These are phyloP conservation scores for Diarsia dahlii DNA, from an alignment of 2,888 invertebrate genomes.

Conservation along the genomic window DNA sequence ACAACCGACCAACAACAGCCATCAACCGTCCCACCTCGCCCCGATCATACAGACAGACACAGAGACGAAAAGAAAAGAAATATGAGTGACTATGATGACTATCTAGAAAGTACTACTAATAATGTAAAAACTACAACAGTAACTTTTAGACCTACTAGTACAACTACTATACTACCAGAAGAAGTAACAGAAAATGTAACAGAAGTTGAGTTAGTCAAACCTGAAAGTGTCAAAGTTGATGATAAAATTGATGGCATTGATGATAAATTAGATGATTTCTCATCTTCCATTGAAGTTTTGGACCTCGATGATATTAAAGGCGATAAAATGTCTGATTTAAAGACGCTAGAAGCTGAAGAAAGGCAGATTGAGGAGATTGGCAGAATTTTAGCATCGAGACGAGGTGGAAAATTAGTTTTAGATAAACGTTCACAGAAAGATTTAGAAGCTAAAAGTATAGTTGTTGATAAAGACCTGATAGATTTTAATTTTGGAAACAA, in stretches of 20 bases:
- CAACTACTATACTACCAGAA: constrained; percentile 64
- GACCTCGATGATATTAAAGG: constrained; percentile 85
- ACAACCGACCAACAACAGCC: constrained; percentile 46
- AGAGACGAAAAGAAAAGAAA: constrained; percentile 81
- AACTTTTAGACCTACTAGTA: constrained; percentile 53
- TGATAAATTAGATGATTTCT: constrained; percentile 85
- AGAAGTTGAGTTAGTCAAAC: constrained; percentile 72
- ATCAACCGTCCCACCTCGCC: constrained; percentile 36
- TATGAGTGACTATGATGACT: constrained; percentile 73
- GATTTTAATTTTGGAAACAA: constrained; percentile 85
- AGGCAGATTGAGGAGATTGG: constrained; percentile 89
- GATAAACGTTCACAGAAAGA: constrained; percentile 86
- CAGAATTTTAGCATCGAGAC: constrained; percentile 82
- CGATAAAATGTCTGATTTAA: constrained; percentile 81
- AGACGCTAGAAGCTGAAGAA: constrained; percentile 87
- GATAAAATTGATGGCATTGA: constrained; percentile 84
- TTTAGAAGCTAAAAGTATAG: constrained; percentile 82
- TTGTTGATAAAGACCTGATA: constrained; percentile 80
- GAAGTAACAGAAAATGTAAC: constrained; percentile 72
- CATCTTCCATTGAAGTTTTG: constrained; percentile 85
- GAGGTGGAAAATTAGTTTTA: constrained; percentile 82
- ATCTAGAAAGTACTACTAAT: constrained; percentile 66
- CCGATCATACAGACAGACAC: constrained; percentile 69
- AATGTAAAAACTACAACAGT: constrained; percentile 38
- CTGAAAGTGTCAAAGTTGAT: constrained; percentile 70